Evolutionary conservation across 2,888 invertebrate genomes (phyloP).

Genomic region (Synergus japonicus): DNA sequence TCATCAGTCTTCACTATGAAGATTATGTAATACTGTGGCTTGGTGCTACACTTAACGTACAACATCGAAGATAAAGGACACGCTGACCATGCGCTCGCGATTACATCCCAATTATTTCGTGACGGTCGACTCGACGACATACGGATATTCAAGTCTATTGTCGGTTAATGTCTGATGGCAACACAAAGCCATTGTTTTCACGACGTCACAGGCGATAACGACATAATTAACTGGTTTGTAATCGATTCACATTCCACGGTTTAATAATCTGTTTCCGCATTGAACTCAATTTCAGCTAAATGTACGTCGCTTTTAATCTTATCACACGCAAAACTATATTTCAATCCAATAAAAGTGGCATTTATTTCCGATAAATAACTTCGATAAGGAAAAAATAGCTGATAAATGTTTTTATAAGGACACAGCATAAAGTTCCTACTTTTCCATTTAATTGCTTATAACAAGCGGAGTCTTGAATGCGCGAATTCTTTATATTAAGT

Average conservation of each 20-base stretch:
- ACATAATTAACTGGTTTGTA: slow-evolving; percentile 68
- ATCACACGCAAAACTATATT: neutral
- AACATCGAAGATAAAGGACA: slow-evolving; percentile 40
- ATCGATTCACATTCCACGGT: slow-evolving; percentile 60
- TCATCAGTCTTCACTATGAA: slow-evolving; percentile 29
- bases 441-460: slow-evolving; percentile 28
- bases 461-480: slow-evolving; percentile 37
- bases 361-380: neutral
- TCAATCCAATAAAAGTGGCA: neutral
- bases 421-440: neutral
- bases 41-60: neutral
- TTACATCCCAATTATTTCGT: slow-evolving; percentile 69
- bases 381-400: neutral
- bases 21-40: slow-evolving; percentile 1
- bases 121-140: slow-evolving; percentile 54
- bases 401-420: neutral
- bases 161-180: slow-evolving; percentile 68
- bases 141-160: slow-evolving; percentile 68
- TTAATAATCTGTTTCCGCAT: slow-evolving; percentile 47
- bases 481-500: slow-evolving; percentile 29
- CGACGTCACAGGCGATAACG: slow-evolving; percentile 63
- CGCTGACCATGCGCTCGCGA: slow-evolving; percentile 52
- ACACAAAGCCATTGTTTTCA: slow-evolving; percentile 70
- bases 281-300: neutral
- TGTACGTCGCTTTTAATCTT: neutral